Evolutionary conservation across 2,888 invertebrate species (phyloP).

Genomic region (Hemicrepidius hirtus): DNA sequence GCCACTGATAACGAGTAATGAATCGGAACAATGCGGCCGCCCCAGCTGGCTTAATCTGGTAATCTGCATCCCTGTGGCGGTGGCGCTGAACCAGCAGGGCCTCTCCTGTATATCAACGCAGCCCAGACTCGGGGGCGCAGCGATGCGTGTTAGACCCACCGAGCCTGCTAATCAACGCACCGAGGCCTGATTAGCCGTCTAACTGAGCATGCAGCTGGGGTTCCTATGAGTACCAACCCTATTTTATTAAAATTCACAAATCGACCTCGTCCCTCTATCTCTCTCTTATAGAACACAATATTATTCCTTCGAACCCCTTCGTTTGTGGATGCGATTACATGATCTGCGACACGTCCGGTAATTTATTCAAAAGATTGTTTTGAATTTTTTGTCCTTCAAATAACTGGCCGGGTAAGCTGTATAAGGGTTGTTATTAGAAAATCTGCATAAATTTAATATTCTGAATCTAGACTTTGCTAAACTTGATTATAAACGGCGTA

Average conservation of each 20-base stretch:
- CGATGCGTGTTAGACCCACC: constrained; percentile 47
- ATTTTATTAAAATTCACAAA: constrained; percentile 36
- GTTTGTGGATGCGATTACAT: constrained; percentile 4
- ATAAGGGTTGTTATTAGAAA: constrained; percentile 9
- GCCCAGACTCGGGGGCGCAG: constrained; percentile 33
- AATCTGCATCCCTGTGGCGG: constrained; percentile 49
- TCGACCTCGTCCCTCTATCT: constrained; percentile 7
- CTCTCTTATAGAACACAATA: constrained; percentile 22
- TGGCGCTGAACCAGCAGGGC: constrained; percentile 38
- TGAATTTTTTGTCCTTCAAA: constrained; percentile 1
- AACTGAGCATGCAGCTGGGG: constrained; percentile 55
- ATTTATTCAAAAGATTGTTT: constrained; percentile 26
- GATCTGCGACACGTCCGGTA: constrained; percentile 13
- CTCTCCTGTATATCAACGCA: constrained; percentile 21
- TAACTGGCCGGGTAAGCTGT: not conserved
- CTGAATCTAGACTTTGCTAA: not conserved
- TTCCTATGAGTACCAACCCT: constrained; percentile 21
- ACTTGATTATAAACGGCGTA: constrained; percentile 5
- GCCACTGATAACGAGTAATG: constrained; percentile 55
- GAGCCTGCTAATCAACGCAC: constrained; percentile 60
- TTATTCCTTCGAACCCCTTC: constrained; percentile 15
- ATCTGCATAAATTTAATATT: constrained; percentile 11
- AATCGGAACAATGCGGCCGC: constrained; percentile 53
- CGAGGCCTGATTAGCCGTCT: constrained; percentile 58
- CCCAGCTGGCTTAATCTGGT: constrained; percentile 52